Base-by-base conservation (phyloP, 2,888 invertebrate species). In the Sinelater perroti region DNA sequence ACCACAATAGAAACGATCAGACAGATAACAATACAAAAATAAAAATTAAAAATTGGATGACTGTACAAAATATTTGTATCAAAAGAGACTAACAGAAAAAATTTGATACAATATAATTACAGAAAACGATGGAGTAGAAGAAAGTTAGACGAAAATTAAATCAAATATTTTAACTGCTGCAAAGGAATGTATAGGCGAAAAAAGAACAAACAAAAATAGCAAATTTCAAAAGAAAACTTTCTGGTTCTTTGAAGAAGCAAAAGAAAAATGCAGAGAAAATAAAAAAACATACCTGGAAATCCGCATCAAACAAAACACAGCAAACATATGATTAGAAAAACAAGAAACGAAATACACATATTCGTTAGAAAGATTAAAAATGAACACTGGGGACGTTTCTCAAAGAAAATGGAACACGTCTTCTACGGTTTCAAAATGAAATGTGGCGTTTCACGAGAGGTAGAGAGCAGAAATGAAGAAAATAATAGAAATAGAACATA, bases 331-430 rank as follows among this genome's bases (percentile, higher is more conserved):
- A 38, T 20, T 40, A 40, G 13, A n/a, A 24, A 14, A 40, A 40
- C 14, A 40, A 6, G 24, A 11, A 40, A 21, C 24, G 13, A 24
- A 24, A 24, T 8, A 16, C 13, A 21, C 21, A 10, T 11, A 21
- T n/a, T 6, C 6, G 7, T 40, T 10, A 40, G 40, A 24, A 40
- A 8, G 11, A 40, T 40, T 21, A 40, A 40, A n/a, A 40, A 24
- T 2, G 18, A 38, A 2, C 13, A 38, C n/a, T 14, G 38, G 38
- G 38, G 20, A 20, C 17, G 13, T 6, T 38, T 38, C n/a, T 8
- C 38, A 20, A 38, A 38, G 6, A 3, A 38, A 7, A 18, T 38
- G 18, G 3, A 20, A 21, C 40, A 10, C 16, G 40, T 24, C 10
- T 6, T 40, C 7, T 40, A 40, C 14, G 40, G 20, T 7, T 3